Conservation (phyloP, 2,797 vertebrate genomes). For the Acanthurus tractus region DNA sequence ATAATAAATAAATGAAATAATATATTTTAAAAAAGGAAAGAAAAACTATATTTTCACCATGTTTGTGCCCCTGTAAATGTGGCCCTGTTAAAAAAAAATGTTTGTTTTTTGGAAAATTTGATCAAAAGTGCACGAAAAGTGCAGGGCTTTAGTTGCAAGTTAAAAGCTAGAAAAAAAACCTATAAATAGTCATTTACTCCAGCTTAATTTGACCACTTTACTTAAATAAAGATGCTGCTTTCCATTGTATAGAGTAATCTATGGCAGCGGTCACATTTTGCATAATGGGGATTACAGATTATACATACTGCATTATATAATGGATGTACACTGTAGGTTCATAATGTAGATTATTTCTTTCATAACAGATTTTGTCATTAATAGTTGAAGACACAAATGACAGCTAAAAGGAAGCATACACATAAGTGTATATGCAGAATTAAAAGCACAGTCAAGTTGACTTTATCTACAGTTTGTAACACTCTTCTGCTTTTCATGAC, state of each 20-base stretch:
- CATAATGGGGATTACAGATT: conserved; percentile 53
- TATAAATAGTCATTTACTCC: not conserved
- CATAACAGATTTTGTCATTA: conserved; percentile 53
- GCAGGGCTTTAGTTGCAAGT: not conserved
- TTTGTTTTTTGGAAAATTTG: not conserved
- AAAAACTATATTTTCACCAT: not conserved
- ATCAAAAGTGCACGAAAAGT: not conserved
- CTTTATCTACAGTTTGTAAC: not conserved
- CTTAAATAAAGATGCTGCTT: conserved; percentile 7
- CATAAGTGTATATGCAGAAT: not conserved
- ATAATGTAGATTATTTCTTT: conserved; percentile 61
- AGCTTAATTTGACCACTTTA: not conserved
- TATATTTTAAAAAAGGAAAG: not conserved
- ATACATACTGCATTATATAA: conserved; percentile 60
- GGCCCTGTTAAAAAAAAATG: not conserved
- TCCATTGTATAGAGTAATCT: conserved; percentile 7
- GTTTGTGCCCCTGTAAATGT: not conserved
- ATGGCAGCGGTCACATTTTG: conserved; percentile 23
- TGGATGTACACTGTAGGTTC: not conserved
- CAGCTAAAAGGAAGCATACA: not conserved
- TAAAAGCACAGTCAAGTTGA: not conserved
- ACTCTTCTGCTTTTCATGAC: conserved; percentile 13
- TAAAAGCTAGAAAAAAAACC: not conserved
- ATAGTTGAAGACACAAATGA: conserved; percentile 5
- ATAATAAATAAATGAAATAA: too few species aligned